phyloP scores from a whole-genome alignment of 2,113 vertebrate species.

The Mormyrus lacerda region DNA sequence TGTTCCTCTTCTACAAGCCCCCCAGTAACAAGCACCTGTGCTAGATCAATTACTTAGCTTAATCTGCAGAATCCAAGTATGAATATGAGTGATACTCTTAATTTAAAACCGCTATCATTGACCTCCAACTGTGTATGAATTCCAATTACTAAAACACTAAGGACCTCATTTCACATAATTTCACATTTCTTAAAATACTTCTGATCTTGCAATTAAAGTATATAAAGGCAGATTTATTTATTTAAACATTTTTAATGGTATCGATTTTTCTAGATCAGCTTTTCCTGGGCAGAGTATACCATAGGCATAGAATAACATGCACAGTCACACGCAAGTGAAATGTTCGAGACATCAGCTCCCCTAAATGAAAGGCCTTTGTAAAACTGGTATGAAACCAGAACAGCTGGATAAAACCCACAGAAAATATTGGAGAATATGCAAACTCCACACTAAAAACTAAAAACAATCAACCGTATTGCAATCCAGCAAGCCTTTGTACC shows the following conservation, averaged over 20 bases:
- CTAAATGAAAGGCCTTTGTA: neutral
- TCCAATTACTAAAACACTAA: conserved; percentile 20
- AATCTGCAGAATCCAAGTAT: conserved; percentile 53
- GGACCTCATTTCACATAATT: conserved; percentile 11
- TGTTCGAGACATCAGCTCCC: neutral
- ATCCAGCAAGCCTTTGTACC: neutral
- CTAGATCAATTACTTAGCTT: conserved; percentile 56
- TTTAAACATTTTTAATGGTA: neutral
- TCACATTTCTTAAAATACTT: neutral
- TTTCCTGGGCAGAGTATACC: neutral
- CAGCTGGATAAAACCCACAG: neutral
- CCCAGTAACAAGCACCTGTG: conserved; percentile 60
- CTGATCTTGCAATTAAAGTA: neutral
- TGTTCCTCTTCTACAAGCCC: conserved; percentile 41
- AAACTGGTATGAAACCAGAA: neutral
- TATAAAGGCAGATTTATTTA: neutral
- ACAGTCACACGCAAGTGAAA: neutral
- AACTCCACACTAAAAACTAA: neutral
- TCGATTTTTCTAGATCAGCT: neutral
- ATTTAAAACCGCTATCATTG: conserved; percentile 45
- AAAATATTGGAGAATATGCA: neutral
- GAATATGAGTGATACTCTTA: conserved; percentile 38
- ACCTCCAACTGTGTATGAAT: conserved; percentile 36
- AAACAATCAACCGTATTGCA: neutral
- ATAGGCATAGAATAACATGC: neutral